A percentile compares a stretch with the other conserved stretches of the same genome.
These are phyloP conservation scores for Scartelaos histophorus DNA, from an alignment of 2,113 vertebrate species.

Conservation along the genomic window DNA sequence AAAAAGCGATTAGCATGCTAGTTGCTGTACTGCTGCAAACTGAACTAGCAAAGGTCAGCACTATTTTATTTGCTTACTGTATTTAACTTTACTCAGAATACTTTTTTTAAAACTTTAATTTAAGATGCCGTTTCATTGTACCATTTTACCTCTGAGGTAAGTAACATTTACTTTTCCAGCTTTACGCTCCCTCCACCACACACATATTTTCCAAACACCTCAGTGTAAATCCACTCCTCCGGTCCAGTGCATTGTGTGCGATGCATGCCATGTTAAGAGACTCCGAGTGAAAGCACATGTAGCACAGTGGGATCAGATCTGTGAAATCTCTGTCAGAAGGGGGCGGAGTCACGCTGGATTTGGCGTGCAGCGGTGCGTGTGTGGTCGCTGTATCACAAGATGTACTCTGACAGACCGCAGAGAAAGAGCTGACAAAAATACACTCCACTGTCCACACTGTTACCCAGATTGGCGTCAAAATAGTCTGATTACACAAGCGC, in stretches of 20 bases:
- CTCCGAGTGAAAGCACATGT: constrained; percentile 56
- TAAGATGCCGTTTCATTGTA: not conserved
- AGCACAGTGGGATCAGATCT: constrained; percentile 39
- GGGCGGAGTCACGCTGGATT: constrained; percentile 44
- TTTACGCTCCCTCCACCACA: constrained; percentile 1
- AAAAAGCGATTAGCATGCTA: no score
- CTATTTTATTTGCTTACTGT: not conserved
- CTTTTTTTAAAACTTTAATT: not conserved
- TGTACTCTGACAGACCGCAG: constrained; percentile 33
- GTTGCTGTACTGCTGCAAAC: no score
- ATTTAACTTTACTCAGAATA: not conserved
- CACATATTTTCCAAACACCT: constrained; percentile 39
- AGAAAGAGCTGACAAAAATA: constrained; percentile 37
- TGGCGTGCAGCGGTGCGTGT: constrained; percentile 28
- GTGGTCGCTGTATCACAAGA: constrained; percentile 57
- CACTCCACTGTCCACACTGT: constrained; percentile 18
- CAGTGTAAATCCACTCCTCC: constrained; percentile 47
- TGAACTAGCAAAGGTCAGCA: no score
- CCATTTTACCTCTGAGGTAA: not conserved
- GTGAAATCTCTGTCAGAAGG: constrained; percentile 53
- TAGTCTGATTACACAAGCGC: constrained; percentile 17
- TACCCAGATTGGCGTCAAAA: constrained; percentile 23
- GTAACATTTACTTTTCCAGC: not conserved
- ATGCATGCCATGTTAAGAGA: constrained; percentile 29
- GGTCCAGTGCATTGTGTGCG: constrained; percentile 42